Evolutionary conservation across 2,797 vertebrate genomes (phyloP), one percentile per base, ranked within the genome.

Genomic region (Clarias platycephalus): DNA sequence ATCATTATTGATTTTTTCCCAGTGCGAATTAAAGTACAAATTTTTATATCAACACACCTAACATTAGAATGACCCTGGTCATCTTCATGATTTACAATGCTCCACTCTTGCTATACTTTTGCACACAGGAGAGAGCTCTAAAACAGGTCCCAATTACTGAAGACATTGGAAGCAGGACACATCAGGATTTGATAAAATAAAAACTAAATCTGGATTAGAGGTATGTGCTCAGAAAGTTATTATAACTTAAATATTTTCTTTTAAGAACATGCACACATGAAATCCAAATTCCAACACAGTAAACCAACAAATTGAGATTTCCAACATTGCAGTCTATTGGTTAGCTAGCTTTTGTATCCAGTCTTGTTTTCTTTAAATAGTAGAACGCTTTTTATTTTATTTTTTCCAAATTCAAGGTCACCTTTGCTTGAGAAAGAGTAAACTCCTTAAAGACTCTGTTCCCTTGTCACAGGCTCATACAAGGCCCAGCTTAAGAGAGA

Each of bases 361-460:
- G 3, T n/a, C 15, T 82, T 71, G 22, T 60, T 82, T n/a, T 57
- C 8, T 34, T 18, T 37, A 34, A 37, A 24, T 37, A 74, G 28
- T 3, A 5, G 44, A n/a, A n/a, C n/a, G n/a, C n/a, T n/a, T n/a
- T n/a, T n/a, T n/a, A n/a, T n/a, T n/a, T n/a, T n/a, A n/a, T n/a
- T n/a, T n/a, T n/a, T n/a, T n/a, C n/a, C n/a, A n/a, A 85, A 57
- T 58, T 88, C 58, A 83, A 70, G 88, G 86, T 67, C 71, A 34
- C 49, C 2, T 53, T n/a, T 55, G 63, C 84, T 83, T 87, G 20
- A 87, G 81, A 76, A 2, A 58, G 40, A 71, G 67, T 6, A 22
- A 68, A n/a, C 22, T 71, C 22, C 37, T 22, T 68, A 86, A 91
- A 90, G 91, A 90, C 90, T 67, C 26, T 78, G 64, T 84, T 40